These are phyloP conservation scores for Origma solitaria DNA, from an alignment of 2,113 vertebrate genomes.

Conservation along the genomic window DNA sequence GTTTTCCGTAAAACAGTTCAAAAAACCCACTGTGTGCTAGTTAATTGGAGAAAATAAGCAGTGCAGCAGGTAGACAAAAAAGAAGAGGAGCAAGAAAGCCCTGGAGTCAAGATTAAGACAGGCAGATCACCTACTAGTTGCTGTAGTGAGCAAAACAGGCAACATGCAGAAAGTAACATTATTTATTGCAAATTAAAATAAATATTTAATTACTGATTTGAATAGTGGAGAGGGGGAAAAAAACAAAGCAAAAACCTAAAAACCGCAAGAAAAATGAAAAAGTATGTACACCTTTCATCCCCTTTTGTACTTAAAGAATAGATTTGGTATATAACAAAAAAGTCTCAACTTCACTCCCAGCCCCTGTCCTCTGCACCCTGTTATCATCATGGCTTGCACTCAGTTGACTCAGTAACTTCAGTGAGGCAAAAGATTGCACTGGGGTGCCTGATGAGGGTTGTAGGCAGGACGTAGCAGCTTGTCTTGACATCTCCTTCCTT, in stretches of 20 bases:
- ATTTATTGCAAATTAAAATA: not conserved
- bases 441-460: not conserved
- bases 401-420: not conserved
- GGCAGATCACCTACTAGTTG: not conserved
- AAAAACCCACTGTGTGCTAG: not conserved
- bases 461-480: not conserved
- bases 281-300: not conserved
- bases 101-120: not conserved
- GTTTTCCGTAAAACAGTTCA: not conserved
- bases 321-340: not conserved
- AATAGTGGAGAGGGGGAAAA: too few relatives aligned
- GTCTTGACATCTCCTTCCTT: not conserved
- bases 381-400: not conserved
- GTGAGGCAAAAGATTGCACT: not conserved
- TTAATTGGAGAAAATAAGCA: not conserved
- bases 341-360: not conserved
- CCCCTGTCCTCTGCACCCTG: not conserved
- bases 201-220: not conserved
- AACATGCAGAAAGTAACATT: not conserved
- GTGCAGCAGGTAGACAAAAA: not conserved
- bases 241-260: not conserved
- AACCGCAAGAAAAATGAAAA: not conserved
- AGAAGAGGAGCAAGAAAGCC: not conserved
- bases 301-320: not conserved
- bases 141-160: not conserved